Base-by-base conservation (phyloP, 2,797 vertebrate genomes). In the Toxotes lorentzi region DNA sequence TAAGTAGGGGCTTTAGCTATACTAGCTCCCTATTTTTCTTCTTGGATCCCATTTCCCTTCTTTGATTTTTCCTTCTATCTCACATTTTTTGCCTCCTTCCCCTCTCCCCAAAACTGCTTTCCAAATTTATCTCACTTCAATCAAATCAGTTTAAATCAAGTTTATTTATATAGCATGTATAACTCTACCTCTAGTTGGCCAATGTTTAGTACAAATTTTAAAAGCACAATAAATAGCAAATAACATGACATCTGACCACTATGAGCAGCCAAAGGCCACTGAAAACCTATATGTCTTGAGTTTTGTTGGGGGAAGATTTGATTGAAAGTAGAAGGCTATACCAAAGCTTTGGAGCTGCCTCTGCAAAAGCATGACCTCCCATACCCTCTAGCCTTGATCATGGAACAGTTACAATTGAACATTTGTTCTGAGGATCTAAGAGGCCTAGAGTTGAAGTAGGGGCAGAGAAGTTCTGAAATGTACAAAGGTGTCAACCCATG, bases 51-150 rank as follows among this genome's bases (percentile, higher is more conserved):
- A 61, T n/a, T 1, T 40, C 1, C 7, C 6, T 30, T 41, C 8
- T 43, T 72, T 41, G 0, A 23, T 47, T 32, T 48, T 73, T 57
- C 43, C 0, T 14, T 66, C 27, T 5, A 21, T 45, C 21, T 54
- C 9, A 13, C 21, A 7, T 16, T 59, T 43, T 54, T 45, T 56
- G 1, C 10, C 12, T 48, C 6, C 2, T 21, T n/a, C 30, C 5
- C 61, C 43, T 73, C 40, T 68, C 24, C 45, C 10, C 14, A 16
- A 38, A 73, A 57, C 50, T 32, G 35, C 27, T 60, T 63, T 70
- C 63, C 74, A 68, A 67, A 81, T 85, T 58, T 59, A 69, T 78
- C 75, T 60, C 70, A 75, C 17, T 24, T 59, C 32, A 35, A 35
- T 35, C 4, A 13, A 24, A 16, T 24, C 35, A 19, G 19, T 76